A percentile compares a stretch with the other conserved stretches of the same genome.
Evolutionary conservation across 2,797 vertebrate species (phyloP).

Genomic region (Clarias fuscus): DNA sequence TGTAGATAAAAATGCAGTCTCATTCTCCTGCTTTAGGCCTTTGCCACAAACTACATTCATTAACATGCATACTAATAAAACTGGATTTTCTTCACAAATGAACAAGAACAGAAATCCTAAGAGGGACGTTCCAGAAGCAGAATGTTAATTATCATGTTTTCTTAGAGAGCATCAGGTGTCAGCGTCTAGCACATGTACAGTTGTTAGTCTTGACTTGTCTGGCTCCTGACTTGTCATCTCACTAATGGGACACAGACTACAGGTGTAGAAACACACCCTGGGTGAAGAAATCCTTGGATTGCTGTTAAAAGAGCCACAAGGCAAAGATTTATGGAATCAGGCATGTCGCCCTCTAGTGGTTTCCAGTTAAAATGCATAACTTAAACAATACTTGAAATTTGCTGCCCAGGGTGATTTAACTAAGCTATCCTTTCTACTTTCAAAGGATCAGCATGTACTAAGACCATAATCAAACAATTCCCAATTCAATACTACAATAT

Average conservation of each 20-base stretch:
- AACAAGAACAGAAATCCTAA: constrained; percentile 8
- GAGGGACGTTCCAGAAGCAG: not conserved
- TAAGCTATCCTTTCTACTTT: no score
- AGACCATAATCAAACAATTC: no score
- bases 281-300: constrained; percentile 44
- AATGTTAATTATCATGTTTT: constrained; percentile 42
- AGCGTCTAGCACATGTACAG: constrained; percentile 4
- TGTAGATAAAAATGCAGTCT: not conserved
- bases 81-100: not conserved
- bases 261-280: constrained; percentile 30
- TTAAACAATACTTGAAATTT: not conserved
- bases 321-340: constrained; percentile 37
- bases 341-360: constrained; percentile 66
- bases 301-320: constrained; percentile 35
- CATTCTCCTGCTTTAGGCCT: not conserved
- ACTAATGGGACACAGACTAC: constrained; percentile 18
- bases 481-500: no score
- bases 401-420: no score
- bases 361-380: constrained; percentile 19
- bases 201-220: constrained; percentile 45
- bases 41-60: not conserved
- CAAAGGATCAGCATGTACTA: no score
- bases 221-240: constrained; percentile 34
- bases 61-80: not conserved
- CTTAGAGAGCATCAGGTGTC: constrained; percentile 23